Evolutionary conservation across 2,888 invertebrate genomes (phyloP).

Genomic region (Eupeodes luniger): DNA sequence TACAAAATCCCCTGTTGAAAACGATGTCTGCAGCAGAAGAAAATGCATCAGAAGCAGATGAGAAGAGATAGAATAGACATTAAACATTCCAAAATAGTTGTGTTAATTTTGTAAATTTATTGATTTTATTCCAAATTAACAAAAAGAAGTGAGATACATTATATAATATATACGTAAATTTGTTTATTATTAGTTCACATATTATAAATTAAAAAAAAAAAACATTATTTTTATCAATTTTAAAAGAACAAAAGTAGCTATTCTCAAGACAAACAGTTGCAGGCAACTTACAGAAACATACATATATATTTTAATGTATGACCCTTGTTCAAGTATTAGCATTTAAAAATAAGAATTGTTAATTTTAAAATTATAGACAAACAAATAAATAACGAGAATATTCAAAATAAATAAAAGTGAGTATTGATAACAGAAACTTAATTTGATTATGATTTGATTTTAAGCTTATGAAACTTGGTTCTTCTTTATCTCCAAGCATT

Average conservation of each 20-base stretch:
- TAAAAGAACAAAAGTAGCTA: background rate
- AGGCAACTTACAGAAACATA: conserved; percentile 3
- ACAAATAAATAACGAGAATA: background rate
- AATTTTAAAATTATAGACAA: background rate
- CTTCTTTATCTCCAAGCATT: too few relatives aligned
- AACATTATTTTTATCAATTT: background rate
- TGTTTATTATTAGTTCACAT: background rate
- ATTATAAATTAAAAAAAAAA: too few relatives aligned
- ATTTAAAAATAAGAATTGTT: background rate
- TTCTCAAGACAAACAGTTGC: conserved; percentile 10
- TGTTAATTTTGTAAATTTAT: background rate
- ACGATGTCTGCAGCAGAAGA: background rate
- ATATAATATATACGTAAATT: background rate
- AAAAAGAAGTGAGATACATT: background rate
- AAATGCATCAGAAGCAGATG: conserved; percentile 11
- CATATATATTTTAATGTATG: background rate
- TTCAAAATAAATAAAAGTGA: conserved; percentile 14
- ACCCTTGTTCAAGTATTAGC: conserved; percentile 12
- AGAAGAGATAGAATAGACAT: conserved; percentile 30
- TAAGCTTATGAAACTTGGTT: too few relatives aligned
- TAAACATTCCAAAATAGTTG: background rate
- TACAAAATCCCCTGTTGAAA: conserved; percentile 57
- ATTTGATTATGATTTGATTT: too few relatives aligned
- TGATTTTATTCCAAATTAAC: background rate
- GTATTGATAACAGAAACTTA: background rate